Evolutionary conservation across 37 sponge, comb jelly and placozoan genomes (phyloP), one percentile per base, ranked within the genome.

Genomic region (Chondrilla cf. caribensis): DNA sequence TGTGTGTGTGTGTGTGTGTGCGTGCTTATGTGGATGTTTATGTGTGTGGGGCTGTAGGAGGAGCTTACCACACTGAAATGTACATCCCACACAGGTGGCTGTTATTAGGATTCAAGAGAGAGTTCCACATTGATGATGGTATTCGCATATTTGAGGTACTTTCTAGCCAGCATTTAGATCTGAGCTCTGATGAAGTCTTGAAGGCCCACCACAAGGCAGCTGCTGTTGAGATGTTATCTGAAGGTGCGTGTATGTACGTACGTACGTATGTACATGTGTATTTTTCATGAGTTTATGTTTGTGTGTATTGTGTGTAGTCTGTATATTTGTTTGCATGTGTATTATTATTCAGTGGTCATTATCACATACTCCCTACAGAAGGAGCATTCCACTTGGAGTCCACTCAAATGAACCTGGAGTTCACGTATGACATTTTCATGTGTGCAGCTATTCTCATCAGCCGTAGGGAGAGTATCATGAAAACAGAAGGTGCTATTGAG

Each of bases 341-440:
- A 22, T 22, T 6, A 60, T 5, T 15, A 26, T 22, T 28, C 28
- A 60, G 15, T 47, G 51, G 11, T 47, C 51, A 6, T 6, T 47
- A 47, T 11, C 51, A 14, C 24, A 11, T 37, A 9, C 32, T 5
- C 18, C 22, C 40, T 40, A 5, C 79, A 91, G 92, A 66, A 58
- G 92, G 92, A 44, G 88, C 77, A 39, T 51, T 70, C 14, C 39
- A 87, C 29, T 54, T 87, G 26, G 83, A 65, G 0, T 31, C 79
- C 2, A 14, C 71, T 2, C 18, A 38, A 35, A 38, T 93, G 60
- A 90, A 93, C 60, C 58, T 72, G 0, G 89, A 85, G 41, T 90
- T 83, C 89, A 93, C 94, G 4, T 96, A 93, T 88, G 91, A 93
- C 22, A 54, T 96, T 26, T 96, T 96, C 38, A 81, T 96, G 65